These are phyloP conservation scores for Scopus umbretta DNA, from an alignment of 2,113 vertebrate genomes.

Conservation along the genomic window DNA sequence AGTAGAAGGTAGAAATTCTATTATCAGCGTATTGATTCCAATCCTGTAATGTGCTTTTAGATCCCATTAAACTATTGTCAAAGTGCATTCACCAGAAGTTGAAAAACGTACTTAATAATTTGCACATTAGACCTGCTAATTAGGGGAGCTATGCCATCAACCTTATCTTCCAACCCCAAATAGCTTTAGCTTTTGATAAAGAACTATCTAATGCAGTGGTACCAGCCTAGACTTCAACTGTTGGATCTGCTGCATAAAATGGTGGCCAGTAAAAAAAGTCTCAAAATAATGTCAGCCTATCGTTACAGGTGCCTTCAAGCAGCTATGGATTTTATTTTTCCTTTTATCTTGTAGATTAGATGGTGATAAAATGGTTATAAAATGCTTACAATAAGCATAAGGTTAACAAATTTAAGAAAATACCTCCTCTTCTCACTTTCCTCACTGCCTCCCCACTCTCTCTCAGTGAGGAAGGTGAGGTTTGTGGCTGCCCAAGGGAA, in stretches of 20 bases:
- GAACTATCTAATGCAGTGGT: background rate
- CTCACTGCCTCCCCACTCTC: too few species aligned
- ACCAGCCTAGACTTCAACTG: background rate
- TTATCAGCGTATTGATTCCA: conserved; percentile 46
- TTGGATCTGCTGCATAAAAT: background rate
- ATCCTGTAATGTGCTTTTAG: conserved; percentile 62
- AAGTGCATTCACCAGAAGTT: conserved; percentile 55
- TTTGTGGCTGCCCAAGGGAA: background rate
- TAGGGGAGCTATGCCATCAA: conserved; percentile 44
- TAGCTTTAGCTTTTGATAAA: conserved; percentile 31
- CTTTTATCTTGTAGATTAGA: background rate
- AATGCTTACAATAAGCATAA: background rate
- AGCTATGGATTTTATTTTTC: background rate
- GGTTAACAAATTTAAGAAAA: background rate
- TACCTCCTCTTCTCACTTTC: background rate
- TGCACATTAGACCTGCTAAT: conserved; percentile 62
- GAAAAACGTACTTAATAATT: conserved; percentile 68
- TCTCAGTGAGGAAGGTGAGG: background rate
- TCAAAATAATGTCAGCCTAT: background rate
- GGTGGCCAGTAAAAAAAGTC: background rate
- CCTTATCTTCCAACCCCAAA: conserved; percentile 23
- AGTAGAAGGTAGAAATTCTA: conserved; percentile 38
- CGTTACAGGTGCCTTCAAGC: background rate
- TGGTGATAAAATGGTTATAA: background rate
- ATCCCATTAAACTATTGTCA: conserved; percentile 63